phyloP scores from a whole-genome alignment of 2,797 vertebrate genomes.

The Potorous gilbertii region DNA sequence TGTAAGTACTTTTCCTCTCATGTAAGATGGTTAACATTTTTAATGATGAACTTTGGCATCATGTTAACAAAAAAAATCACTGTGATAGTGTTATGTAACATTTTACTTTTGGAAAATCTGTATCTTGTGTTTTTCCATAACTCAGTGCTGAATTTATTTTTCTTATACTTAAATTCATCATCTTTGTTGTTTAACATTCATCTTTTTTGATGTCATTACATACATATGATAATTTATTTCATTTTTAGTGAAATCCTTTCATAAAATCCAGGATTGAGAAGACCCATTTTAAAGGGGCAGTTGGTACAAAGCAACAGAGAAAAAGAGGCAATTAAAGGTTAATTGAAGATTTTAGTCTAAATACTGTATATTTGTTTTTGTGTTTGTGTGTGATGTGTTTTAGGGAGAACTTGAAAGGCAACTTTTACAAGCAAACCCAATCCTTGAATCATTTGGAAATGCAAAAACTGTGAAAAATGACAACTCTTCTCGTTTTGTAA shows the following conservation, averaged over 20 bases:
- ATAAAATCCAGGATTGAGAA: slow-evolving; percentile 43
- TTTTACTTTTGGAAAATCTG: slow-evolving; percentile 38
- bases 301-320: not conserved
- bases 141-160: slow-evolving; percentile 74
- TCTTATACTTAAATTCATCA: slow-evolving; percentile 61
- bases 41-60: not conserved
- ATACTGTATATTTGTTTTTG: slow-evolving; percentile 69
- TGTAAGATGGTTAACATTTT: not conserved
- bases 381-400: slow-evolving; percentile 61
- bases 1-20: not conserved
- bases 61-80: not conserved
- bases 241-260: slow-evolving; percentile 59
- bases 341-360: slow-evolving; percentile 13
- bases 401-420: slow-evolving; percentile 98
- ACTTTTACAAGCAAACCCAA: slow-evolving; percentile 98
- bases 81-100: not conserved
- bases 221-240: not conserved
- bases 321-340: not conserved
- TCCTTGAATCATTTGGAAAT: slow-evolving; percentile 98
- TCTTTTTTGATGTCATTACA: slow-evolving; percentile 39
- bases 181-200: not conserved
- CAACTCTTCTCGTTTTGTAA: slow-evolving; percentile 99
- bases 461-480: slow-evolving; percentile 99
- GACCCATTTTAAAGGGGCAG: not conserved
- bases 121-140: slow-evolving; percentile 46